Conservation (phyloP, 1,140 invertebrate species). For the Polypedilum vanderplanki region DNA sequence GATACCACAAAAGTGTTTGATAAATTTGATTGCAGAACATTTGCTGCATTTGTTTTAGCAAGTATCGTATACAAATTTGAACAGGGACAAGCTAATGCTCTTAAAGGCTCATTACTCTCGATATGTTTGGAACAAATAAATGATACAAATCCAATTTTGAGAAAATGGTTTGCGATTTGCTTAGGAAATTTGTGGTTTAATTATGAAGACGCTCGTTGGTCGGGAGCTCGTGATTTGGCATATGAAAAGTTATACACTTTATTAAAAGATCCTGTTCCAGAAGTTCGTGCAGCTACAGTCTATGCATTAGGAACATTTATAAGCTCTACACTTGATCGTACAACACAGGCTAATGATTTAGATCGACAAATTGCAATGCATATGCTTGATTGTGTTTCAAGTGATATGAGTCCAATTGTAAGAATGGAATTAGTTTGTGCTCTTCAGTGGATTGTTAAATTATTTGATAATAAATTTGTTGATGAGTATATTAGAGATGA, state of each 20-base stretch:
- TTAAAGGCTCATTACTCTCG: slow-evolving; percentile 79
- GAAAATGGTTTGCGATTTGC: slow-evolving; percentile 90
- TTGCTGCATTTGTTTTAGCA: slow-evolving; percentile 86
- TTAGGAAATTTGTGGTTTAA: slow-evolving; percentile 91
- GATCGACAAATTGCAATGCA: slow-evolving; percentile 86
- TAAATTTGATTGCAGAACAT: slow-evolving; percentile 75
- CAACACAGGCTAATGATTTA: slow-evolving; percentile 81
- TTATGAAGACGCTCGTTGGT: slow-evolving; percentile 90
- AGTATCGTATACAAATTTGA: slow-evolving; percentile 86
- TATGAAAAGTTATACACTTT: slow-evolving; percentile 87
- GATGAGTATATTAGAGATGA: slow-evolving; percentile 55
- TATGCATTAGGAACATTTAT: slow-evolving; percentile 92
- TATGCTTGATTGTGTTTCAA: slow-evolving; percentile 65
- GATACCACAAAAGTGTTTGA: slow-evolving; percentile 62
- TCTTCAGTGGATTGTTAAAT: slow-evolving; percentile 81
- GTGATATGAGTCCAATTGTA: slow-evolving; percentile 83
- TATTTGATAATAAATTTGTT: slow-evolving; percentile 86
- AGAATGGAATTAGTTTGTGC: slow-evolving; percentile 74
- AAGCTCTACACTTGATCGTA: slow-evolving; percentile 69
- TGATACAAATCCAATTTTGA: slow-evolving; percentile 55
- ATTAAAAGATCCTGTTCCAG: slow-evolving; percentile 71
- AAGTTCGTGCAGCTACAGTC: slow-evolving; percentile 84
- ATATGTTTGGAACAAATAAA: slow-evolving; percentile 79
- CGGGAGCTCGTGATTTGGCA: slow-evolving; percentile 88
- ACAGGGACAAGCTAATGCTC: slow-evolving; percentile 77